A percentile compares a stretch with the other conserved stretches of the same genome.
These are phyloP conservation scores for Hydrotaea diabolus DNA, from an alignment of 2,888 invertebrate genomes.

Conservation along the genomic window DNA sequence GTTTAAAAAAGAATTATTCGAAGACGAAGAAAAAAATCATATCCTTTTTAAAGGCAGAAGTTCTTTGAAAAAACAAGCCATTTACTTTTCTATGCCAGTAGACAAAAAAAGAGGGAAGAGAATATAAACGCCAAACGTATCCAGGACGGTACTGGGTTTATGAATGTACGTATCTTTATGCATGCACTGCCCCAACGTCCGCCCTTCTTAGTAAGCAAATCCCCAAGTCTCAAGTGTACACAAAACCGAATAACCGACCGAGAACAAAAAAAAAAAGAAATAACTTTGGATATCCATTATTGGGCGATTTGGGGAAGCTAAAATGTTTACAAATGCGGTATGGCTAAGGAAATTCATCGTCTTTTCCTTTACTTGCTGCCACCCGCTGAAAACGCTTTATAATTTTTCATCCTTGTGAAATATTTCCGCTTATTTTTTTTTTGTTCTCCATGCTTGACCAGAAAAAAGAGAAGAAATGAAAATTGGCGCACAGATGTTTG, in stretches of 20 bases:
- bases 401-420: neutral
- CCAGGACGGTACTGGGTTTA: neutral
- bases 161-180: neutral
- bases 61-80: neutral
- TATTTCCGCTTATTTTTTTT: neutral
- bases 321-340: conserved; percentile 3
- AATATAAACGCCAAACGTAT: neutral
- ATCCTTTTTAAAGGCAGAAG: neutral
- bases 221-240: conserved; percentile 25
- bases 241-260: neutral
- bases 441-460: neutral
- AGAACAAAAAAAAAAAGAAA: neutral
- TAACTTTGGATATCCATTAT: neutral
- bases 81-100: neutral
- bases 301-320: neutral
- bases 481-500: too few species aligned
- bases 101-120: neutral
- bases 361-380: neutral
- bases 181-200: neutral
- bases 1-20: conserved; percentile 12
- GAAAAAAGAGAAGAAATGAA: neutral
- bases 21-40: neutral
- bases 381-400: neutral
- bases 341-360: neutral
- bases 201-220: too few species aligned